Conservation (phyloP, 2,113 vertebrate genomes). For the Anser cygnoides region DNA sequence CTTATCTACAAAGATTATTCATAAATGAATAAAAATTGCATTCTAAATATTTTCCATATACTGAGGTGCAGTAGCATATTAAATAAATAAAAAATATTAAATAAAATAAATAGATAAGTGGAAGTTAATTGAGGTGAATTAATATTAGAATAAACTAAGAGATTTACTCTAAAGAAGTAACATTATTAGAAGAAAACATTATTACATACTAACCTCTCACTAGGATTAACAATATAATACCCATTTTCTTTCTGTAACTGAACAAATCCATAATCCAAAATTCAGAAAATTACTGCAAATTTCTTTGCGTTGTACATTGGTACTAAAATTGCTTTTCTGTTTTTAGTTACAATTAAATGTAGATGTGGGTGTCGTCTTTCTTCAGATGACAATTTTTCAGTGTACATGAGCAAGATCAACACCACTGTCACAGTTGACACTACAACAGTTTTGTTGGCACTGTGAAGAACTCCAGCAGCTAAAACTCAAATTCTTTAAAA, state of each 20-base stretch:
- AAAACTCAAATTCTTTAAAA: background rate
- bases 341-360: background rate
- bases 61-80: background rate
- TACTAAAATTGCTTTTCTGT: background rate
- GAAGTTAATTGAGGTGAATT: background rate
- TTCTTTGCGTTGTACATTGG: background rate
- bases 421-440: background rate
- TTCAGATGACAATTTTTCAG: background rate
- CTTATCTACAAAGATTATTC: background rate
- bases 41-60: background rate
- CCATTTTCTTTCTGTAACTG: background rate
- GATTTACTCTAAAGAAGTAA: background rate
- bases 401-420: background rate
- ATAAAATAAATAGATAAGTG: background rate
- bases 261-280: background rate
- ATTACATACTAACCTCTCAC: background rate
- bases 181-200: background rate
- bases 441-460: background rate
- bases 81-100: background rate
- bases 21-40: background rate
- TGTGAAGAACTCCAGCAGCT: background rate
- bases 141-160: background rate
- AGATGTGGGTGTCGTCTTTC: background rate
- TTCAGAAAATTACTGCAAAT: background rate
- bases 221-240: background rate